Evolutionary conservation across 2,113 vertebrate genomes (phyloP).

Genomic region (Coracopsis vasa): DNA sequence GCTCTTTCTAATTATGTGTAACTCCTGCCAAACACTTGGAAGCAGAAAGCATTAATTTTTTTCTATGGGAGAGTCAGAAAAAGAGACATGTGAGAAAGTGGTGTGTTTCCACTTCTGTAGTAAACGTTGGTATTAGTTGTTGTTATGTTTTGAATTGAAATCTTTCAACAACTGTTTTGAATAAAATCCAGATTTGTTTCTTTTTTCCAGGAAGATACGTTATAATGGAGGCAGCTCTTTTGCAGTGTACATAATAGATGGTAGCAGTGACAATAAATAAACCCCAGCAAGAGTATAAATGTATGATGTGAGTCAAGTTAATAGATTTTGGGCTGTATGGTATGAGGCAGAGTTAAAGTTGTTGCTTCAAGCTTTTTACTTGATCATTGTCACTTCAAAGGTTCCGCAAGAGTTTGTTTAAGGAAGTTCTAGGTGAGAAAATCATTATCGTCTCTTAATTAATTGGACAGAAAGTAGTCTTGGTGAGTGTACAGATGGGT

Average conservation of each 20-base stretch:
- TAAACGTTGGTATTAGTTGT: background rate
- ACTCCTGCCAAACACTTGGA: conserved; percentile 16
- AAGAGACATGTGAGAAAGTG: background rate
- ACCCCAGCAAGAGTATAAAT: background rate
- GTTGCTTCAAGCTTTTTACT: background rate
- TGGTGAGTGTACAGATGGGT: background rate
- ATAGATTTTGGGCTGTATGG: background rate
- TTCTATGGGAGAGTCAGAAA: background rate
- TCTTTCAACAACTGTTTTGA: conserved; percentile 4
- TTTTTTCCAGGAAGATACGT: background rate
- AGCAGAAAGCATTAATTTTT: conserved; percentile 6
- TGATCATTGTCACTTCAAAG: background rate
- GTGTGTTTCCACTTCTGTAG: background rate
- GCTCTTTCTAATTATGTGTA: background rate
- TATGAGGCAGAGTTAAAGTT: background rate
- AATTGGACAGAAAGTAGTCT: background rate
- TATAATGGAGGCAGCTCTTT: background rate
- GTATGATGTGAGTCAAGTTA: background rate
- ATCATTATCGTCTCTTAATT: background rate
- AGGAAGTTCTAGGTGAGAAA: background rate
- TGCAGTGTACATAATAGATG: background rate
- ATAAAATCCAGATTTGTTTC: background rate
- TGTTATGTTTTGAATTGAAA: background rate
- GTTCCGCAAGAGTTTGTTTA: background rate
- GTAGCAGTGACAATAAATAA: background rate